These are phyloP conservation scores for Clarias macrocephalus DNA, from an alignment of 2,113 vertebrate genomes.

Conservation along the genomic window DNA sequence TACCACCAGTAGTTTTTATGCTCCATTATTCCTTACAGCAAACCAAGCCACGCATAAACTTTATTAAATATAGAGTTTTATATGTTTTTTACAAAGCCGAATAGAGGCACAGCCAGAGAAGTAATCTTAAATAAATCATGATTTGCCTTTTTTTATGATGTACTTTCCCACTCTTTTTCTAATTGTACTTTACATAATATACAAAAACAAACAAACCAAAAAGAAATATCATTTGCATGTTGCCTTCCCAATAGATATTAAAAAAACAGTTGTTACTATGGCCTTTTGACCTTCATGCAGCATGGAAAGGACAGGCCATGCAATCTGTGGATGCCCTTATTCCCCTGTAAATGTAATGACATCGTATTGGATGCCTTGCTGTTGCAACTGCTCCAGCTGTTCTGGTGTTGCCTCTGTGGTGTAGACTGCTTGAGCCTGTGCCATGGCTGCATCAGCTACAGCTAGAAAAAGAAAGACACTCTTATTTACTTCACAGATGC, in stretches of 20 bases:
- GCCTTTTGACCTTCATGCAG: neutral
- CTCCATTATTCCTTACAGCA: neutral
- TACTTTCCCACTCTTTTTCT: neutral
- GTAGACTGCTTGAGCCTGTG: conserved; percentile 83
- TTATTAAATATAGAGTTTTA: conserved; percentile 40
- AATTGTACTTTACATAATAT: conserved; percentile 42
- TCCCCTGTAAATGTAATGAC: conserved; percentile 86
- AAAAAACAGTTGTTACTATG: neutral
- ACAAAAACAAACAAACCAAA: conserved; percentile 26
- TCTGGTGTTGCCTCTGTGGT: conserved; percentile 79
- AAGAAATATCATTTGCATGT: neutral
- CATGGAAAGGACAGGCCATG: neutral
- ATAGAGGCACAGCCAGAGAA: conserved; percentile 58
- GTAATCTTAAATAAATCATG: conserved; percentile 42
- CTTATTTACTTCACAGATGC: neutral
- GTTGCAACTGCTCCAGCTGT: conserved; percentile 89
- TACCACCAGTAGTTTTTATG: conserved; percentile 15
- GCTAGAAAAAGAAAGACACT: conserved; percentile 65
- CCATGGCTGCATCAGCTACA: conserved; percentile 87
- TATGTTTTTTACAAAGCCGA: conserved; percentile 47
- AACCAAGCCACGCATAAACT: conserved; percentile 12
- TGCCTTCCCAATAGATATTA: neutral
- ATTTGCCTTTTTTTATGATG: conserved; percentile 6
- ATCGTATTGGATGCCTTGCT: conserved; percentile 88
- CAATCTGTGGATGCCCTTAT: conserved; percentile 54